These are phyloP conservation scores for Phocoena sinus DNA, from an alignment of 2,113 vertebrate species.

Conservation along the genomic window DNA sequence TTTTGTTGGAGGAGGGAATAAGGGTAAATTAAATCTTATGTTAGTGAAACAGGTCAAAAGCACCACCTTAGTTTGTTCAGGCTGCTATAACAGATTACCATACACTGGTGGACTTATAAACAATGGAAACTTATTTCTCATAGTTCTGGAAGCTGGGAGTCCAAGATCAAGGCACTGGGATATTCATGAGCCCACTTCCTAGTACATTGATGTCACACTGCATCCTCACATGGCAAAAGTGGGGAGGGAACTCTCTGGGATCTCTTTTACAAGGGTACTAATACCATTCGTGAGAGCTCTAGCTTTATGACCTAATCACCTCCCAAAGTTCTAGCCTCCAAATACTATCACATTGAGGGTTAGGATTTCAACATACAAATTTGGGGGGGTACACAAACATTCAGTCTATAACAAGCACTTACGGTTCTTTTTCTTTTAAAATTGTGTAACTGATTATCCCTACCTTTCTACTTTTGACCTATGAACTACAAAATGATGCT, in stretches of 20 bases:
- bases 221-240: neutral
- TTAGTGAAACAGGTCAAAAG: neutral
- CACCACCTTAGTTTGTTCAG: neutral
- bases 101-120: too few relatives aligned
- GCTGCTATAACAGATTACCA: neutral
- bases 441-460: neutral
- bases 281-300: neutral
- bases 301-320: neutral
- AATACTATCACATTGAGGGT: neutral
- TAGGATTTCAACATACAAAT: neutral
- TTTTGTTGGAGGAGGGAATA: neutral
- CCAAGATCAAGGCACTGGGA: neutral
- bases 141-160: neutral
- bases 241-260: neutral
- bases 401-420: neutral
- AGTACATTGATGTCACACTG: neutral
- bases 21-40: neutral
- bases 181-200: neutral
- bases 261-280: neutral
- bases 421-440: neutral
- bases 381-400: neutral
- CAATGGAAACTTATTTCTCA: neutral
- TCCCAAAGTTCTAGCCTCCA: neutral
- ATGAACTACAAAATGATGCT: neutral
- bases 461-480: neutral